These are phyloP conservation scores for Polymixis lichenea DNA, from an alignment of 2,888 invertebrate genomes.

Conservation along the genomic window DNA sequence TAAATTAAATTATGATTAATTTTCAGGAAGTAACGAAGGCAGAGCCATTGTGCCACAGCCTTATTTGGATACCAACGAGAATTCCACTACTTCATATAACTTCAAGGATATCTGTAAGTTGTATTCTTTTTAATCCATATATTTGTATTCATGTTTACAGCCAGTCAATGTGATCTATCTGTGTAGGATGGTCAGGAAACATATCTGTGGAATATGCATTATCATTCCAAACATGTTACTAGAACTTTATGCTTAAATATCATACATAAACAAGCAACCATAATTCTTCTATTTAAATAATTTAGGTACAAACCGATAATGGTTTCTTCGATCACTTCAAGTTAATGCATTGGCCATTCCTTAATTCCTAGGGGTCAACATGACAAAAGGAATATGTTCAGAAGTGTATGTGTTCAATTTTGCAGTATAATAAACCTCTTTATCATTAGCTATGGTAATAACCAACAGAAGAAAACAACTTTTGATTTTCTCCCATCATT, in stretches of 20 bases:
- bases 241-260: neutral
- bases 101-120: constrained; percentile 86
- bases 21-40: constrained; percentile 85
- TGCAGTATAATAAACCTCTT: neutral
- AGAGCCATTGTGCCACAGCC: constrained; percentile 90
- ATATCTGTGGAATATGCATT: neutral
- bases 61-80: constrained; percentile 89
- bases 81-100: constrained; percentile 78
- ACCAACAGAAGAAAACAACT: neutral
- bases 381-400: neutral
- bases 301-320: neutral
- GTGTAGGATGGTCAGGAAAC: neutral
- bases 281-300: neutral
- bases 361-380: neutral
- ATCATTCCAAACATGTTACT: neutral
- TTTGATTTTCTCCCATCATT: too few species aligned
- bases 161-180: neutral
- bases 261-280: neutral
- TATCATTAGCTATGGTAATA: neutral
- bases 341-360: neutral
- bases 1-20: constrained; percentile 80
- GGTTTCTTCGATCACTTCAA: neutral
- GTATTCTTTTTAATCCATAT: constrained; percentile 55
- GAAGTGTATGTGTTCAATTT: neutral
- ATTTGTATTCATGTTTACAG: constrained; percentile 8